A percentile compares a stretch with the other conserved stretches of the same genome.
Evolutionary conservation across 2,888 invertebrate genomes (phyloP).

Genomic region (Pediacus dermestoides): DNA sequence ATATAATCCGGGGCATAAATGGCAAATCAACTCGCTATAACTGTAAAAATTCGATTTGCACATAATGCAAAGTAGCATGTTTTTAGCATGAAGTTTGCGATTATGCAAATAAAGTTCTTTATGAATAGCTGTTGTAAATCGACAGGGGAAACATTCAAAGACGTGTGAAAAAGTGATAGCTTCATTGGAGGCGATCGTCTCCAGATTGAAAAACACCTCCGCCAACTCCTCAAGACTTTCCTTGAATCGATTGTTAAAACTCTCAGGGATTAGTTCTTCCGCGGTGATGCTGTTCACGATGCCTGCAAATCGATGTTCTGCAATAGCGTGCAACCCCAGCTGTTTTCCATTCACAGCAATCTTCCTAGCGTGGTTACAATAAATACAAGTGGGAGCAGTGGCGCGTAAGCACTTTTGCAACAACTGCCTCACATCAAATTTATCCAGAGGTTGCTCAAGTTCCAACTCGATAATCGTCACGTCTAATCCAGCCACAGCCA

Average conservation of each 20-base stretch:
- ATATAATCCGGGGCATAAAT: conserved; percentile 79
- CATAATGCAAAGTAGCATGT: conserved; percentile 79
- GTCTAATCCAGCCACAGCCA: conserved; percentile 59
- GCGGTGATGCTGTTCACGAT: conserved; percentile 74
- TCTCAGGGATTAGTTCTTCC: conserved; percentile 67
- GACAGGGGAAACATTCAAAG: conserved; percentile 85
- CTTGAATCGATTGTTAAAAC: conserved; percentile 66
- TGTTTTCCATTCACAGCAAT: conserved; percentile 83
- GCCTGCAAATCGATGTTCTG: conserved; percentile 76
- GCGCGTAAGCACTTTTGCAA: conserved; percentile 70
- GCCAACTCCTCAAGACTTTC: conserved; percentile 61
- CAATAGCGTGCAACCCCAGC: conserved; percentile 73
- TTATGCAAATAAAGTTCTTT: conserved; percentile 85
- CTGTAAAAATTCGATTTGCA: conserved; percentile 83
- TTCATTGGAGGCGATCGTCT: conserved; percentile 60
- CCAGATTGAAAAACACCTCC: conserved; percentile 66
- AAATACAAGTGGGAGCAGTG: conserved; percentile 70
- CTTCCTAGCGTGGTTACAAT: conserved; percentile 81
- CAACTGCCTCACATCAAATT: conserved; percentile 67
- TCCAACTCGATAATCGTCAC: conserved; percentile 66
- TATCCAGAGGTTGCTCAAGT: conserved; percentile 71
- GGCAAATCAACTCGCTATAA: conserved; percentile 83
- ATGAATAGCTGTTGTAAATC: conserved; percentile 71
- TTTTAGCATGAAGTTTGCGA: conserved; percentile 81
- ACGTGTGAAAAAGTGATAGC: conserved; percentile 61